phyloP scores from a whole-genome alignment of 2,113 vertebrate species.

The Seriola dumerili region DNA sequence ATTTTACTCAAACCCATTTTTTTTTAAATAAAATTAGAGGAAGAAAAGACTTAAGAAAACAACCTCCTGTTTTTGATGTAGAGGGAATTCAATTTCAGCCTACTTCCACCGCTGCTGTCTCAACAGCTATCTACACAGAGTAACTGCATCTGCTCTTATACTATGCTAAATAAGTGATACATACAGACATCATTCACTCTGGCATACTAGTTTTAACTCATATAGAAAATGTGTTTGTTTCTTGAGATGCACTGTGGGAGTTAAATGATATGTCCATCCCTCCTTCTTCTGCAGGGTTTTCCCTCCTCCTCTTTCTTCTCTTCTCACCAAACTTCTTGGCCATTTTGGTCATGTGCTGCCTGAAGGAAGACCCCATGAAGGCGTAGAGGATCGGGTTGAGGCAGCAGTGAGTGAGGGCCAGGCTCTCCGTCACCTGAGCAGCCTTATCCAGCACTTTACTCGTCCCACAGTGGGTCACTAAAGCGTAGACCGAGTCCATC shows the following conservation, averaged over 20 bases:
- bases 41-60: too few relatives aligned
- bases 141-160: background rate
- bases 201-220: conserved; percentile 38
- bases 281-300: conserved; percentile 29
- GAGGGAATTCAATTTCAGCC: too few relatives aligned
- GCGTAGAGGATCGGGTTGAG: conserved; percentile 93
- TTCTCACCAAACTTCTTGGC: conserved; percentile 83
- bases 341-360: conserved; percentile 85
- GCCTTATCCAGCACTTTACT: conserved; percentile 90
- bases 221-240: conserved; percentile 82
- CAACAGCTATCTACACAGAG: background rate
- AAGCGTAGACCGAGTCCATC: conserved; percentile 87
- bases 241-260: conserved; percentile 70
- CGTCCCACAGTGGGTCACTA: conserved; percentile 87
- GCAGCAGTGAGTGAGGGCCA: conserved; percentile 92
- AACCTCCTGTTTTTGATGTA: too few relatives aligned
- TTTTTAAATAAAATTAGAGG: too few relatives aligned
- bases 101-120: background rate
- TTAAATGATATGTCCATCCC: conserved; percentile 77
- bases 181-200: background rate
- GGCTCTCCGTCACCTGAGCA: conserved; percentile 88
- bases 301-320: conserved; percentile 47
- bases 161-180: background rate
- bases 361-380: conserved; percentile 91
- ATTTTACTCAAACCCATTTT: too few relatives aligned